Base-by-base conservation (phyloP, 2,888 invertebrate genomes). In the Bellardia bayeri region DNA sequence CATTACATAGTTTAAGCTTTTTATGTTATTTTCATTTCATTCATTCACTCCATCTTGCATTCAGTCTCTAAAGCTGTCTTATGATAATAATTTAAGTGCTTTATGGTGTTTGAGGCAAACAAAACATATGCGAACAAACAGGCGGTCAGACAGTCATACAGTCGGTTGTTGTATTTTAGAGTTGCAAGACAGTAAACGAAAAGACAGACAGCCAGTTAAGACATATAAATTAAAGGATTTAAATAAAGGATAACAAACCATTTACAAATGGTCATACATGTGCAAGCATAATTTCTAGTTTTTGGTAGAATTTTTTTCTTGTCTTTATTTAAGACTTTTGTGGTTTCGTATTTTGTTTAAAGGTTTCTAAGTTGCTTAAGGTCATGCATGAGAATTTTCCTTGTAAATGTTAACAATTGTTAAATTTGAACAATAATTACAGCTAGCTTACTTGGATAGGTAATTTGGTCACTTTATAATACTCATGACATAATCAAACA, bases 21-120 rank as follows among this genome's bases (percentile, higher is more conserved):
- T 72, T 42, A 23, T 72, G 51, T 54, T 16, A 37, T 40, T 42
- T 72, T 63, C 51, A 71, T 71, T 63, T 51, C 37, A 30, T 37
- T 75, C 58, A n/a, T 74, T 56, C 78, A 49, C 11, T 64, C 40
- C 16, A 0, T 33, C 61, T n/a, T 42, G 16, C 66, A 37, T 75
- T 75, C 63, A 51, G 37, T 51, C 14, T 56, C 16, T 56, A 61
- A 58, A 64, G 78, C 56, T 64, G 75, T 80, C 80, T 75, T 69
- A 69, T 75, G 80, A 54, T 63, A 85, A 85, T 80, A 81, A 81
- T 85, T 85, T 85, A 85, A 85, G 85, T 80, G 85, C 80, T 85
- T 85, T 85, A 80, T 80, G 56, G 68, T 80, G 74, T 85, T 85
- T 80, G 42, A 51, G 58, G 74, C 54, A 64, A 3, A 63, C 3